Percentiles rank a stretch among this genome's conserved stretches.
Evolutionary conservation across 2,888 invertebrate species (phyloP).

Genomic region (Caenorhabditis doughertyi): DNA sequence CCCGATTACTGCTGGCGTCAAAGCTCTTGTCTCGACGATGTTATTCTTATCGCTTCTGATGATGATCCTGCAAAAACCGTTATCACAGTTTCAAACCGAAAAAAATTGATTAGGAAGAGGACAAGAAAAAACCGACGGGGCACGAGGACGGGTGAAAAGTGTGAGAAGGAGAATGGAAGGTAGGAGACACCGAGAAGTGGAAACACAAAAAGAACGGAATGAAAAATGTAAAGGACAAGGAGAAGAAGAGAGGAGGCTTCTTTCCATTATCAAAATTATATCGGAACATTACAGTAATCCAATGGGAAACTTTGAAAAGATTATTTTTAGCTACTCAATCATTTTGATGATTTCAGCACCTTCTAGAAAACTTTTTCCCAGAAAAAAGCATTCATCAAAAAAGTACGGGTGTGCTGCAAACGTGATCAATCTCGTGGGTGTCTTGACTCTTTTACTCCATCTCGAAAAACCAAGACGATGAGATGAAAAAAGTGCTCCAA

Average conservation of each 20-base stretch:
- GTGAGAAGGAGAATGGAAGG: neutral
- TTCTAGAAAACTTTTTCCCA: neutral
- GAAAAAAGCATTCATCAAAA: neutral
- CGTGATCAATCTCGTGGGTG: neutral
- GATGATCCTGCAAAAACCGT: conserved; percentile 12
- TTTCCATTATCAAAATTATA: too few species aligned
- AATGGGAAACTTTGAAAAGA: too few species aligned
- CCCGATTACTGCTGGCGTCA: neutral
- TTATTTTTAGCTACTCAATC: too few species aligned
- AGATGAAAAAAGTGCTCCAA: conserved; percentile 15
- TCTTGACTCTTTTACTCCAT: neutral
- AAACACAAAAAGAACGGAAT: neutral
- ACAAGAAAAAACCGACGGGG: conserved; percentile 1
- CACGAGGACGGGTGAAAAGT: neutral
- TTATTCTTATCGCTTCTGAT: conserved; percentile 3
- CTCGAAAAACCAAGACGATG: neutral
- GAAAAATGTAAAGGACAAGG: neutral
- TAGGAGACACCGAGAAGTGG: neutral
- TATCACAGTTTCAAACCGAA: conserved; percentile 10
- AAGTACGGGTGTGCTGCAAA: neutral
- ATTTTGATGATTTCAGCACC: too few species aligned
- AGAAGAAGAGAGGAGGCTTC: neutral
- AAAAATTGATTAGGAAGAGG: neutral
- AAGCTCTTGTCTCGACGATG: neutral
- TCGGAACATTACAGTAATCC: too few species aligned